Evolutionary conservation across 2,113 vertebrate genomes (phyloP), one percentile per base, ranked within the genome.

Genomic region (Ceyx melanurus): DNA sequence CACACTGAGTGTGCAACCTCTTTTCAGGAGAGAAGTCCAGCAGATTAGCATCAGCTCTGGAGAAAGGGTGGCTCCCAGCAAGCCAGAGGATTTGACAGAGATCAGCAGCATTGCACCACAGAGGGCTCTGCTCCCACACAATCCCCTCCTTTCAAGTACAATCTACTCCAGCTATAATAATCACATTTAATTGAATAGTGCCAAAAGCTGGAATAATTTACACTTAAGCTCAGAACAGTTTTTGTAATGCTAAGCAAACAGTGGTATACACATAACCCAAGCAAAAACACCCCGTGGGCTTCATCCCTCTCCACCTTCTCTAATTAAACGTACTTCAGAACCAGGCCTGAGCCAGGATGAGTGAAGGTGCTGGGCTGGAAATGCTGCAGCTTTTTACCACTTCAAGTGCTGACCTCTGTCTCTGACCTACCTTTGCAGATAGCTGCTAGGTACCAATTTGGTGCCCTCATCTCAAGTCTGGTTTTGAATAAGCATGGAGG

Each of bases 141-240:
- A 31, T 91, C 56, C 56, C 0, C 0, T 89, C 80, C 76, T 85
- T 94, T 93, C 86, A 51, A 92, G 78, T 94, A 72, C 35, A 54
- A 37, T 80, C 67, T 89, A 87, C 54, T 73, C 62, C 33, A 73
- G 56, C 46, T 89, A 48, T 89, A 95, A 91, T 95, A 86, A 94
- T 50, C 90, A 84, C 86, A 42, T 86, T 15, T 89, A 94, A 95
- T 82, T 89, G 93, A 88, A 86, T 68, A 86, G 70, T 93, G 93
- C 80, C 83, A 93, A 95, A 94, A 90, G 83, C 83, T 92, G 77
- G 90, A 89, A 95, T 90, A 92, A 93, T 92, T 94, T 86, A 71
- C 74, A 62, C 81, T 90, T 85, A 82, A 90, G 15, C 84, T 96
- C 2, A 5, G 76, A 90, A 72, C 25, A 23, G 50, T 94, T 86